These are phyloP conservation scores for Macrosteles quadrilineatus DNA, from an alignment of 1,140 invertebrate species.

Conservation along the genomic window DNA sequence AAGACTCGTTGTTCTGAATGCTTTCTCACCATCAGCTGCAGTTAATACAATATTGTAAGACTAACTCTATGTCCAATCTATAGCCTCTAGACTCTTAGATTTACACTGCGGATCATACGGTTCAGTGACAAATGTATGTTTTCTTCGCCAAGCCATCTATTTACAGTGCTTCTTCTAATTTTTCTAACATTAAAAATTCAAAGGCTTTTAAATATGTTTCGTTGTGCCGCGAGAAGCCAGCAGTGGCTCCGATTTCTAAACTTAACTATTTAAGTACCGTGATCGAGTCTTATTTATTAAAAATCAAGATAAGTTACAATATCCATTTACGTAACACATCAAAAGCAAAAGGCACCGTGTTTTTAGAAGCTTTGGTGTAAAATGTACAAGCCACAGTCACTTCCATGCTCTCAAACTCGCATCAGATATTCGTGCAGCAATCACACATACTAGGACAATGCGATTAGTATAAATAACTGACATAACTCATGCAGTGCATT, in stretches of 20 bases:
- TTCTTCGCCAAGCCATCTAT: not conserved
- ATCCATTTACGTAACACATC: slow-evolving; percentile 6
- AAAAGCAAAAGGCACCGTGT: slow-evolving; percentile 30
- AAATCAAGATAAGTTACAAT: slow-evolving; percentile 8
- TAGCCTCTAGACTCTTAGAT: too few species aligned
- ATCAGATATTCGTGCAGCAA: not conserved
- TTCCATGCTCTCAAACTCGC: not conserved
- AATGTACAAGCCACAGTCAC: slow-evolving; percentile 10
- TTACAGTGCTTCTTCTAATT: slow-evolving; percentile 2
- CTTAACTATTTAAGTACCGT: too few species aligned
- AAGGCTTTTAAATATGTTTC: slow-evolving; percentile 20
- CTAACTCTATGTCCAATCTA: too few species aligned
- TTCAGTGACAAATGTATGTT: too few species aligned
- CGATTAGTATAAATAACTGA: slow-evolving; percentile 14
- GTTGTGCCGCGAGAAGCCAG: slow-evolving; percentile 4
- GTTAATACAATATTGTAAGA: too few species aligned
- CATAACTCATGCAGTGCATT: slow-evolving; percentile 13
- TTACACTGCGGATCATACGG: too few species aligned
- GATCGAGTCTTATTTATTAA: not conserved
- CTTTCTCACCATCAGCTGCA: too few species aligned
- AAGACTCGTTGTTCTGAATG: too few species aligned
- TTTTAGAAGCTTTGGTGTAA: slow-evolving; percentile 28
- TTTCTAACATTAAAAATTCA: slow-evolving; percentile 20
- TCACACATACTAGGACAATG: slow-evolving; percentile 1
- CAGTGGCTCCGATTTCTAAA: too few species aligned